Conservation (phyloP, 2,797 vertebrate genomes). For the Erpetoichthys calabaricus region DNA sequence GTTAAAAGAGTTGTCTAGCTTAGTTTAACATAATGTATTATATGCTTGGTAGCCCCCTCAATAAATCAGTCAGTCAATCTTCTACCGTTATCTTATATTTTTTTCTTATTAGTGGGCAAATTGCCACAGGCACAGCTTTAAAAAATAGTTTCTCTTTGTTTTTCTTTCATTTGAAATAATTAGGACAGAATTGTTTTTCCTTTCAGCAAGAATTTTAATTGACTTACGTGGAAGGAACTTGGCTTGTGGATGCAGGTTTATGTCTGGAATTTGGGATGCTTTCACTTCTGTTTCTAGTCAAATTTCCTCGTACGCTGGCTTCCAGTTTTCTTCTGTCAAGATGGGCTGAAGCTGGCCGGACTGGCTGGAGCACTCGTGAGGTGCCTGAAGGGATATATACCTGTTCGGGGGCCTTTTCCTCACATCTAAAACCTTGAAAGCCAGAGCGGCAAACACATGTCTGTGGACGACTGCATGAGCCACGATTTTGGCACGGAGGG, state of each 20-base stretch:
- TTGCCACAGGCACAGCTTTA: no score
- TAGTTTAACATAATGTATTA: no score
- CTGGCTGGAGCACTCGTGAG: slow-evolving; percentile 35
- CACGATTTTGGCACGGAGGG: slow-evolving; percentile 86
- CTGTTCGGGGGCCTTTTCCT: slow-evolving; percentile 77
- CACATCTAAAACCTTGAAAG: slow-evolving; percentile 72
- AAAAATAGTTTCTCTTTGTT: slow-evolving; percentile 2
- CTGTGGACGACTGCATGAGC: slow-evolving; percentile 85
- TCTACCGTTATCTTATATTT: no score
- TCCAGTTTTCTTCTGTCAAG: slow-evolving; percentile 23
- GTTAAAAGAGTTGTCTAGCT: no score
- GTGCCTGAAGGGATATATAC: slow-evolving; percentile 66
- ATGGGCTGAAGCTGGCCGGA: slow-evolving; percentile 36
- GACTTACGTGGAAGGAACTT: slow-evolving; percentile 45
- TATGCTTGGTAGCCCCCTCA: no score
- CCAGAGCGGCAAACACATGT: slow-evolving; percentile 84
- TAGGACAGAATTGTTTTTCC: slow-evolving; percentile 1
- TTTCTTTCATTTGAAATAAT: slow-evolving; percentile 10
- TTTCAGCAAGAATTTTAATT: slow-evolving; percentile 1
- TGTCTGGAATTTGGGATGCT: slow-evolving; percentile 24
- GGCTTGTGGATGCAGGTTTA: slow-evolving; percentile 30
- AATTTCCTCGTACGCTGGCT: slow-evolving; percentile 23
- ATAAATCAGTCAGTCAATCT: no score
- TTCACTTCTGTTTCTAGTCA: slow-evolving; percentile 13
- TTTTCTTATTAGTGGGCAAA: no score